Evolutionary conservation across 2,888 invertebrate genomes (phyloP), one percentile per base, ranked within the genome.

Genomic region (Thecophora atra): DNA sequence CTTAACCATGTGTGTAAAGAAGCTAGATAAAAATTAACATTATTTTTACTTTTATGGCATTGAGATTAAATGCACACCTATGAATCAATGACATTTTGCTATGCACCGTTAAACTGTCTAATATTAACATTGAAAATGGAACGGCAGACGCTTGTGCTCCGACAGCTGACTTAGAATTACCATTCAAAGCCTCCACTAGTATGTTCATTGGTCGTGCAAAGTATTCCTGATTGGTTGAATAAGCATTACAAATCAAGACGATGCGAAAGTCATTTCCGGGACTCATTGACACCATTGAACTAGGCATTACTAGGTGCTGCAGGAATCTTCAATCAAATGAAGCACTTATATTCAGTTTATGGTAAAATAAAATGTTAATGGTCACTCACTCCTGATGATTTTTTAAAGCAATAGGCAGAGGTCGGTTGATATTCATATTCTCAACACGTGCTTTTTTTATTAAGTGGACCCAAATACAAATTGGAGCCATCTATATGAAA

Each of bases 381-480:
- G 19, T 8, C 30, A 67, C 79, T 26, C 88, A 94, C 91, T 95
- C 95, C 81, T 94, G 91, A 82, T 96, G 96, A 73, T 91, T 90
- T 87, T 93, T 93, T 13, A 97, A 88, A 58, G 94, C 93, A 77
- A 91, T 91, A 0, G 96, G 96, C 83, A 96, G 91, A 0, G 93
- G 92, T 65, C 92, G 86, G 74, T 91, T 90, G 81, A 95, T 91
- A 77, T 92, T 93, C 75, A 92, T 90, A 81, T 93, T 93, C 83
- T 97, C 97, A 2, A 92, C 89, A 83, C 96, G 94, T 0, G 97
- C 97, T 87, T 98, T 98, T 84, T 95, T 97, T 79, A 96, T 89
- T 74, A 98, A 89, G 87, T 98, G 97, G 84, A 98, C 95, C 97
- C 98, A 98, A 83, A 98, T 97, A 81, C 97, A 97, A 15, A 96